Evolutionary conservation across 1,140 invertebrate species (phyloP).

Genomic region (Caenorhabditis elegans): WBcel235 BX284604.4:2204001-2204500

Average conservation of each 20-base stretch:
- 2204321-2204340: slow-evolving; percentile 83
- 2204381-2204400: slow-evolving; percentile 89
- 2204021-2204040: neutral
- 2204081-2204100: no score
- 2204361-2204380: slow-evolving; percentile 84
- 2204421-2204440: slow-evolving; percentile 91
- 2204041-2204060: neutral
- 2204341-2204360: slow-evolving; percentile 83
- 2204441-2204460: slow-evolving; percentile 80
- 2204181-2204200: slow-evolving; percentile 80
- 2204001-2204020: neutral
- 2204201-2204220: slow-evolving; percentile 82
- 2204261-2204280: slow-evolving; percentile 66
- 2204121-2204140: slow-evolving; percentile 53
- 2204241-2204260: slow-evolving; percentile 75
- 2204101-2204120: no score
- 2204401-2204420: slow-evolving; percentile 81
- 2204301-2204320: slow-evolving; percentile 74
- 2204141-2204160: slow-evolving; percentile 70
- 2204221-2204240: slow-evolving; percentile 84
- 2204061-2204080: no score
- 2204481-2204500: slow-evolving; percentile 68
- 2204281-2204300: slow-evolving; percentile 74
- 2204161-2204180: slow-evolving; percentile 74
- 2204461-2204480: slow-evolving; percentile 42